Conservation (phyloP, 2,888 invertebrate species). For the Globia sparganii region DNA sequence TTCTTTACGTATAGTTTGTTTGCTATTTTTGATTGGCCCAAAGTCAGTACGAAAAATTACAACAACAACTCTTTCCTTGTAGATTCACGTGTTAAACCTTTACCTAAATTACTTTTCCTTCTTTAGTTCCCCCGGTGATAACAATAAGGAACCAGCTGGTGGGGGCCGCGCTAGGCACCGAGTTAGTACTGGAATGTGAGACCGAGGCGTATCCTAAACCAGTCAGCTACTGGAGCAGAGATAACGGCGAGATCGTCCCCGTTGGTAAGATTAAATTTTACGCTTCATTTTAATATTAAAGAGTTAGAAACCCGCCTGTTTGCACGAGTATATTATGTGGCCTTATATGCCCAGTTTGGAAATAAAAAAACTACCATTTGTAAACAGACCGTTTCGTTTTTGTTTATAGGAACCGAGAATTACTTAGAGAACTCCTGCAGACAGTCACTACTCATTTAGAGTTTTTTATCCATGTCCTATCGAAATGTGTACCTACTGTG, state of each 20-base stretch:
- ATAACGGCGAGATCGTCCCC: constrained; percentile 93
- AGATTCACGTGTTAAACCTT: background rate
- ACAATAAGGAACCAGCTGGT: constrained; percentile 95
- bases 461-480: background rate
- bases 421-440: background rate
- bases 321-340: background rate
- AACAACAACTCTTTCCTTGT: background rate
- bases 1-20: background rate
- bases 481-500: background rate
- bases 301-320: background rate
- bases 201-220: constrained; percentile 96
- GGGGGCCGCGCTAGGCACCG: constrained; percentile 94
- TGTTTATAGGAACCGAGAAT: background rate
- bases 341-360: background rate
- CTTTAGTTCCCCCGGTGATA: constrained; percentile 95
- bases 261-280: constrained; percentile 90
- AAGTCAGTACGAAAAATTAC: background rate
- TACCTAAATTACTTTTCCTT: constrained; percentile 30
- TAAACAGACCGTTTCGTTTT: background rate
- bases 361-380: background rate
- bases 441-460: background rate
- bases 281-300: constrained; percentile 15
- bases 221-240: constrained; percentile 96
- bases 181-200: constrained; percentile 94
- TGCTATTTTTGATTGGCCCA: background rate